Evolutionary conservation across 2,888 invertebrate species (phyloP).

Genomic region (Catocala nupta): DNA sequence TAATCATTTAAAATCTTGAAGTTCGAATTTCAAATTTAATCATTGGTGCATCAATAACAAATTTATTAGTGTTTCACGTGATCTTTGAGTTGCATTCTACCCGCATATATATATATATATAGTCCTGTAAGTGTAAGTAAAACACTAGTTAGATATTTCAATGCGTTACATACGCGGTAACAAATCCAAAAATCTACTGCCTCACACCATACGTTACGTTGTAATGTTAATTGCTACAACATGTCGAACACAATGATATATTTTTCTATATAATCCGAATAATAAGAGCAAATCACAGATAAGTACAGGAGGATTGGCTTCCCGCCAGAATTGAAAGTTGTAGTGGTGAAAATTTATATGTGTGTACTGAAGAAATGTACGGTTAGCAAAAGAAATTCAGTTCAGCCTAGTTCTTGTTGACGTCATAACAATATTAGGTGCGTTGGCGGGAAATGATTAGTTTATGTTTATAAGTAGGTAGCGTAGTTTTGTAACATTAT

Average conservation of each 20-base stretch:
- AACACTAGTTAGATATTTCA: background rate
- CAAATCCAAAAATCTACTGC: constrained; percentile 9
- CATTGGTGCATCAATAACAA: background rate
- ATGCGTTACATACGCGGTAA: constrained; percentile 1
- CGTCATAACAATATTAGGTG: constrained; percentile 27
- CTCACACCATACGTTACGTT: constrained; percentile 7
- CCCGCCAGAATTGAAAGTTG: constrained; percentile 69
- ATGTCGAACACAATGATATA: constrained; percentile 40
- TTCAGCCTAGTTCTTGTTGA: constrained; percentile 41
- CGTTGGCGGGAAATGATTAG: constrained; percentile 24
- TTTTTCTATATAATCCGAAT: constrained; percentile 58
- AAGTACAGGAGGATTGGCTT: constrained; percentile 65
- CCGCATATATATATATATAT: too few relatives aligned
- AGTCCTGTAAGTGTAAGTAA: too few relatives aligned
- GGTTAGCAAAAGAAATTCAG: constrained; percentile 50
- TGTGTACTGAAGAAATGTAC: constrained; percentile 65
- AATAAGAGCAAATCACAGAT: constrained; percentile 59
- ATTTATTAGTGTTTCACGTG: background rate
- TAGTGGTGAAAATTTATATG: constrained; percentile 72
- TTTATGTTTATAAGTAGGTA: background rate
- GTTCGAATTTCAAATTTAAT: too few relatives aligned
- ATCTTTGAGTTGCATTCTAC: too few relatives aligned
- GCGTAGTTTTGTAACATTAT: background rate
- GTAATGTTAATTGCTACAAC: constrained; percentile 29
- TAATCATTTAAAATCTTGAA: too few relatives aligned